A percentile compares a stretch with the other conserved stretches of the same genome.
phyloP scores from a whole-genome alignment of 2,888 invertebrate species.

The Scaptomyza caliginosa region DNA sequence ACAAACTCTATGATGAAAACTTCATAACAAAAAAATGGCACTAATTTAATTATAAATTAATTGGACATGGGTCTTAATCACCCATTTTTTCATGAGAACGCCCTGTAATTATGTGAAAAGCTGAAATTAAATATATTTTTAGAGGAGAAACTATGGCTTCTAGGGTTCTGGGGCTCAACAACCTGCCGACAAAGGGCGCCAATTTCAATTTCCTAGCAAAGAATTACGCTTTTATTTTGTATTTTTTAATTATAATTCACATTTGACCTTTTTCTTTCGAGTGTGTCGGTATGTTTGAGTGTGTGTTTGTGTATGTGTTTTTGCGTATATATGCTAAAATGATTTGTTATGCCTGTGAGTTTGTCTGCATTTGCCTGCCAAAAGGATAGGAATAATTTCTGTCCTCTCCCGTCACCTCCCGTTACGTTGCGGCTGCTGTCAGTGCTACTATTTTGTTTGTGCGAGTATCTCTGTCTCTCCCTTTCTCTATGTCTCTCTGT shows the following conservation, averaged over 20 bases:
- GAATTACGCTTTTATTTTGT: constrained; percentile 63
- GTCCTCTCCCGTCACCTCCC: constrained; percentile 1
- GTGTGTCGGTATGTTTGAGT: constrained; percentile 17
- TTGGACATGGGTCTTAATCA: neutral
- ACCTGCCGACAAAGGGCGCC: constrained; percentile 21
- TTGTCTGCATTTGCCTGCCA: constrained; percentile 28
- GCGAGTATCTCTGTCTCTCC: constrained; percentile 39
- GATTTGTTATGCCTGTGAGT: constrained; percentile 11
- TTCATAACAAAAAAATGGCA: neutral
- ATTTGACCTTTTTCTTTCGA: constrained; percentile 51
- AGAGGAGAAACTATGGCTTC: constrained; percentile 13
- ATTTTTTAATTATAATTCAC: constrained; percentile 57
- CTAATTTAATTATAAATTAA: neutral
- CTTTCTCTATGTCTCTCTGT: too few species aligned
- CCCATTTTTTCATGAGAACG: neutral
- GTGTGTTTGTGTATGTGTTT: constrained; percentile 7
- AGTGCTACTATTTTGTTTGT: constrained; percentile 32
- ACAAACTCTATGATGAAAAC: neutral
- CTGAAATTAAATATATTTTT: neutral
- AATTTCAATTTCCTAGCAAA: constrained; percentile 69
- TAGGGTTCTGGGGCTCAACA: constrained; percentile 6
- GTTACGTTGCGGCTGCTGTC: constrained; percentile 34
- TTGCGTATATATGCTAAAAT: constrained; percentile 6
- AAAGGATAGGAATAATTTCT: constrained; percentile 37
- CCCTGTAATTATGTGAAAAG: constrained; percentile 13